Percentiles rank a stretch among this genome's conserved stretches.
phyloP scores from a whole-genome alignment of 1,140 invertebrate genomes.

The Trichonephila clavata region DNA sequence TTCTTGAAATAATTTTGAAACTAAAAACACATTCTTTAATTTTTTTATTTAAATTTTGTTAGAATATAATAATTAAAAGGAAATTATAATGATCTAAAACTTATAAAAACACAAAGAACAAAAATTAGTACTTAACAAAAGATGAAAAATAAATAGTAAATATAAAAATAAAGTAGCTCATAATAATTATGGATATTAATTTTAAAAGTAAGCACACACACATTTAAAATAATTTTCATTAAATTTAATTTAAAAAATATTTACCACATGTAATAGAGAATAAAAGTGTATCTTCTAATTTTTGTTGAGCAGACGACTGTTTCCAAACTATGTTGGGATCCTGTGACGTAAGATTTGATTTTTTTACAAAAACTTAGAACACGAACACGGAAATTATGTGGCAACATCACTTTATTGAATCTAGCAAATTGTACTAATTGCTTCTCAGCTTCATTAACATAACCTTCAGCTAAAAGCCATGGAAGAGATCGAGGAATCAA shows the following conservation, averaged over 20 bases:
- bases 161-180: no score
- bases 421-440: conserved; percentile 54
- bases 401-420: conserved; percentile 64
- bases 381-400: conserved; percentile 56
- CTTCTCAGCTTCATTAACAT: conserved; percentile 63
- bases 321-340: conserved; percentile 55
- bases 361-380: conserved; percentile 52
- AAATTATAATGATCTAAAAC: no score
- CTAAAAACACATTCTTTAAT: no score
- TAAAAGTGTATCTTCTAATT: conserved; percentile 68
- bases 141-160: no score
- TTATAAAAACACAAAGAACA: no score
- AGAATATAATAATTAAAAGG: no score
- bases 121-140: no score
- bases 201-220: no score
- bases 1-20: no score
- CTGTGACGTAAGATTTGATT: conserved; percentile 30
- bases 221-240: no score
- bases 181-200: no score
- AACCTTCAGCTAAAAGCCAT: conserved; percentile 76
- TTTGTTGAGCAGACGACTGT: conserved; percentile 63
- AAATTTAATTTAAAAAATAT: background rate
- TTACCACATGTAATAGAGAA: conserved; percentile 76
- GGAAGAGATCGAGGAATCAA: conserved; percentile 77
- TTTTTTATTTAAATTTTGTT: no score